Percentiles rank a stretch among this genome's conserved stretches.
phyloP scores from a whole-genome alignment of 2,113 vertebrate genomes.

The Heloderma charlesbogerti region DNA sequence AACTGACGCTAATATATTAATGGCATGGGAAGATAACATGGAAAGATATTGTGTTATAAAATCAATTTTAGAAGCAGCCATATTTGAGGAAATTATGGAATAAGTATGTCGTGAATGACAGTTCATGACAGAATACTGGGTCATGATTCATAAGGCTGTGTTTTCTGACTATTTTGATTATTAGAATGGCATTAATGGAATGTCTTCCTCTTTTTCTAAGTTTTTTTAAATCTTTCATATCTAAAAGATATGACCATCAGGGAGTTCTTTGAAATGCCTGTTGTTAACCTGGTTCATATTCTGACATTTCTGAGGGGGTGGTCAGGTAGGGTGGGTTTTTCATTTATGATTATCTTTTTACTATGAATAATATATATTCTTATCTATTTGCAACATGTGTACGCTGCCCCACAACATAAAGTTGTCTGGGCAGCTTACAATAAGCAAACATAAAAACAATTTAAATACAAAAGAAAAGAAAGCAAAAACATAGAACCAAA shows the following conservation, averaged over 20 bases:
- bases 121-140: too few species aligned
- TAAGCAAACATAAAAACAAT: too few species aligned
- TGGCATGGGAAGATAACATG: background rate
- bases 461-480: too few species aligned
- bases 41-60: background rate
- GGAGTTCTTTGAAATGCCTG: background rate
- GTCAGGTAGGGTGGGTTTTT: too few species aligned
- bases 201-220: background rate
- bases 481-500: too few species aligned
- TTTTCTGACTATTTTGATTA: background rate
- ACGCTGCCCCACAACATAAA: too few species aligned
- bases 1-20: background rate
- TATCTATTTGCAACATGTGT: too few species aligned
- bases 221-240: too few species aligned
- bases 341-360: too few species aligned
- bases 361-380: too few species aligned
- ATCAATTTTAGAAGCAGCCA: background rate
- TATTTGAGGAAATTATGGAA: background rate
- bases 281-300: background rate
- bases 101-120: background rate
- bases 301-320: background rate
- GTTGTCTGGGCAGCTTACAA: too few species aligned
- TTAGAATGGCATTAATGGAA: background rate
- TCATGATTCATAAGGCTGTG: background rate
- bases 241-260: too few species aligned